These are phyloP conservation scores for Acipenser oxyrinchus DNA, from an alignment of 2,797 vertebrate species.

Conservation along the genomic window DNA sequence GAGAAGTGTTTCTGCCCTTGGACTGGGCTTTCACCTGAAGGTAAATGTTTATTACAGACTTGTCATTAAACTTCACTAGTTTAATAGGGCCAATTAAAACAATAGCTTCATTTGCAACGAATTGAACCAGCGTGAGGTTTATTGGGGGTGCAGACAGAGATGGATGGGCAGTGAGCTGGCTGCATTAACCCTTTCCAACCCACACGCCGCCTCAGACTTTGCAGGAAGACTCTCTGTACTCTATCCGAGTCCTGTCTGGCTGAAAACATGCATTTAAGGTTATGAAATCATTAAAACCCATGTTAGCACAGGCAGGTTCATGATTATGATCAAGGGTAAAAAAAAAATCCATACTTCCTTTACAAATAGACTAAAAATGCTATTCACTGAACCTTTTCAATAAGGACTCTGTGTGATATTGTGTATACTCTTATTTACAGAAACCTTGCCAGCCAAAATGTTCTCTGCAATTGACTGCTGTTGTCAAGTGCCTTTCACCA, in stretches of 20 bases:
- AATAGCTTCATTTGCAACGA: constrained; percentile 66
- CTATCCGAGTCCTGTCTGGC: background rate
- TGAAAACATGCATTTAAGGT: background rate
- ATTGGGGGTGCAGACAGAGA: constrained; percentile 48
- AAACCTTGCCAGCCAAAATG: too few species aligned
- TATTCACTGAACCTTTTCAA: too few species aligned
- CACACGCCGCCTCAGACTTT: background rate
- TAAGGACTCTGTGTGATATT: too few species aligned
- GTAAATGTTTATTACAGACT: constrained; percentile 75
- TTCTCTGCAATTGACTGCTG: background rate
- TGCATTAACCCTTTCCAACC: constrained; percentile 35
- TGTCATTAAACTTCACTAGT: constrained; percentile 61
- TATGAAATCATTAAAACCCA: too few species aligned
- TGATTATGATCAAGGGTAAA: too few species aligned
- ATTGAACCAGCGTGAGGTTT: constrained; percentile 53
- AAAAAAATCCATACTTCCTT: too few species aligned
- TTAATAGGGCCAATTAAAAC: constrained; percentile 79
- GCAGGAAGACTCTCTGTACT: background rate
- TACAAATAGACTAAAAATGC: too few species aligned
- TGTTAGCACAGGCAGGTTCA: too few species aligned
- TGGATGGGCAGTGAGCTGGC: constrained; percentile 3
- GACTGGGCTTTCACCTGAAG: constrained; percentile 57
- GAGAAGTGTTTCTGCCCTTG: constrained; percentile 29
- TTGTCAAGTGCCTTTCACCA: background rate
- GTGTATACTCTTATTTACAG: too few species aligned